A percentile compares a stretch with the other conserved stretches of the same genome.
phyloP scores from a whole-genome alignment of 1,140 invertebrate genomes.

The Danaus melanippus region DNA sequence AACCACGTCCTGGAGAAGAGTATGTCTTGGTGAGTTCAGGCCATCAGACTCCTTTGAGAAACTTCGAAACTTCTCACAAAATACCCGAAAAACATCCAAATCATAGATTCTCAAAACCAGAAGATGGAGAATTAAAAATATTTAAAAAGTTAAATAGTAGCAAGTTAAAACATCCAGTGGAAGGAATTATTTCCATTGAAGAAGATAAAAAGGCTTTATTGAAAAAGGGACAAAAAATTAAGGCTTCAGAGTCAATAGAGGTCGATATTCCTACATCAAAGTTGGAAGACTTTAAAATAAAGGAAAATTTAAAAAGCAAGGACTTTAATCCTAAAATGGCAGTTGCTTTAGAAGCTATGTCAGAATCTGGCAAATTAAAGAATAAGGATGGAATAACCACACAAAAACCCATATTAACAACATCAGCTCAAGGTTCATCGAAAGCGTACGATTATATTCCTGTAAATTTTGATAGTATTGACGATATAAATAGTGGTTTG shows the following conservation, averaged over 20 bases:
- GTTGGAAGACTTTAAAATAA: constrained; percentile 65
- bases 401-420: constrained; percentile 66
- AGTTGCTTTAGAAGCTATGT: constrained; percentile 66
- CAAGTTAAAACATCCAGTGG: constrained; percentile 45
- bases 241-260: constrained; percentile 59
- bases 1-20: constrained; percentile 71
- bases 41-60: constrained; percentile 56
- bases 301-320: constrained; percentile 44
- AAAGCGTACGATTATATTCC: constrained; percentile 64
- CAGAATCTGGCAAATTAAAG: constrained; percentile 61
- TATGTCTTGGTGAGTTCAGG: constrained; percentile 70
- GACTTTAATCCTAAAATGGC: constrained; percentile 63
- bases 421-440: constrained; percentile 38
- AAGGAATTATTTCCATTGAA: constrained; percentile 66
- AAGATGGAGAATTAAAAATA: constrained; percentile 46
- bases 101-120: constrained; percentile 42
- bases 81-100: constrained; percentile 65
- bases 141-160: constrained; percentile 48
- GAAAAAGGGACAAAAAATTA: constrained; percentile 57
- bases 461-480: constrained; percentile 65
- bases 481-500: constrained; percentile 65
- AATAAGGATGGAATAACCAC: constrained; percentile 52
- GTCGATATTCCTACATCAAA: constrained; percentile 65
- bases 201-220: constrained; percentile 57
- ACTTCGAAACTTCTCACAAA: constrained; percentile 67